These are phyloP conservation scores for Zygaena filipendulae DNA, from an alignment of 2,888 invertebrate species.

Conservation along the genomic window DNA sequence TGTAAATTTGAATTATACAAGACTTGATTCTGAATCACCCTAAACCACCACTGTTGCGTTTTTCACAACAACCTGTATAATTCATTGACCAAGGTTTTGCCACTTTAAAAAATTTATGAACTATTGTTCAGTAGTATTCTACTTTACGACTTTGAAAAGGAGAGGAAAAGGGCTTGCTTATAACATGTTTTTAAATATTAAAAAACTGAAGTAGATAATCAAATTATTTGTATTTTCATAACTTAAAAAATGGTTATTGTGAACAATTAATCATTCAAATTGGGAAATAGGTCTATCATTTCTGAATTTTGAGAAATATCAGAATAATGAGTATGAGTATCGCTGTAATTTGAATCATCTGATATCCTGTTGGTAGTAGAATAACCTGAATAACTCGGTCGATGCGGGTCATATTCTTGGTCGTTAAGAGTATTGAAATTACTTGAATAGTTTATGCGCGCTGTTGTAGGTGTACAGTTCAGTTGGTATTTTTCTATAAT, in stretches of 20 bases:
- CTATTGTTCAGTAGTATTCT: slow-evolving; percentile 14
- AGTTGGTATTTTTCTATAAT: too few species aligned
- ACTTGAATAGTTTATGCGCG: slow-evolving; percentile 10
- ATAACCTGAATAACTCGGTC: slow-evolving; percentile 13
- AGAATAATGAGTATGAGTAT: slow-evolving; percentile 11
- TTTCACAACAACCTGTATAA: slow-evolving; percentile 13
- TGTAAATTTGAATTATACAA: slow-evolving; percentile 9
- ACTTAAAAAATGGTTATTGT: slow-evolving; percentile 11
- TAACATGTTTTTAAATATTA: slow-evolving; percentile 15
- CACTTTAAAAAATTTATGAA: slow-evolving; percentile 15
- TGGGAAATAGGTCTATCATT: slow-evolving; percentile 10
- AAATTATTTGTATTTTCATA: slow-evolving; percentile 15
- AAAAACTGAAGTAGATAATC: slow-evolving; percentile 17
- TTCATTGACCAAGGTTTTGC: slow-evolving; percentile 13
- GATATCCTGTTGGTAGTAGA: slow-evolving; percentile 14
- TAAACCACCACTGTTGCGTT: slow-evolving; percentile 7
- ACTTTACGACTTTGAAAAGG: slow-evolving; percentile 15
- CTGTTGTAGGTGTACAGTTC: too few species aligned
- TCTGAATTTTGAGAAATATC: slow-evolving; percentile 10
- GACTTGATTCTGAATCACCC: slow-evolving; percentile 8
- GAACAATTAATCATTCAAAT: slow-evolving; percentile 9
- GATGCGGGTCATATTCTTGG: slow-evolving; percentile 12
- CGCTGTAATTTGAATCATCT: slow-evolving; percentile 13
- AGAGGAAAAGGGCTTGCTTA: slow-evolving; percentile 13
- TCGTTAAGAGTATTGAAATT: slow-evolving; percentile 11